Conservation (phyloP, 2,797 vertebrate genomes). For the Paramormyrops hopkinsi region DNA sequence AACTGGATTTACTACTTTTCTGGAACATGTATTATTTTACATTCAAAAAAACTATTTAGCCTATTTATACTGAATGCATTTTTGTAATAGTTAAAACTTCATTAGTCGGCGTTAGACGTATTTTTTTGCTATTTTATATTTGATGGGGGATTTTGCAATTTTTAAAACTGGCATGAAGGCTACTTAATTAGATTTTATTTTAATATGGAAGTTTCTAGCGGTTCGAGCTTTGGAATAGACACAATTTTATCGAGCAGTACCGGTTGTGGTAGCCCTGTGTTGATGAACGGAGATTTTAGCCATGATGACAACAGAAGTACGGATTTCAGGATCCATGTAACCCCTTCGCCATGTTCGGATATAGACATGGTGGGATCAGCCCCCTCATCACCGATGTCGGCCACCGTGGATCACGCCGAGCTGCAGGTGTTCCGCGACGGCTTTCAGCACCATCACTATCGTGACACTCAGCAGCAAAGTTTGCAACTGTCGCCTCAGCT, state of each 20-base stretch:
- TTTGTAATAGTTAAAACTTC: background rate
- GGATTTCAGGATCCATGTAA: slow-evolving; percentile 86
- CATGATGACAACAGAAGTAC: slow-evolving; percentile 69
- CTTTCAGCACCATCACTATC: slow-evolving; percentile 68
- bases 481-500: slow-evolving; percentile 60
- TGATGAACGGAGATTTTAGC: slow-evolving; percentile 72
- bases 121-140: background rate
- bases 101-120: background rate
- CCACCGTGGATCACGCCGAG: slow-evolving; percentile 83
- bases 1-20: slow-evolving; percentile 51
- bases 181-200: slow-evolving; percentile 52
- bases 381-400: slow-evolving; percentile 88
- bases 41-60: background rate
- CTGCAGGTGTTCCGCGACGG: slow-evolving; percentile 74
- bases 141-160: slow-evolving; percentile 32
- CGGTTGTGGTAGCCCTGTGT: slow-evolving; percentile 60
- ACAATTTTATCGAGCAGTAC: slow-evolving; percentile 84
- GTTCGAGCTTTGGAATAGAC: slow-evolving; percentile 96
- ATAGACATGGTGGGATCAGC: slow-evolving; percentile 90
- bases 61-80: slow-evolving; percentile 13
- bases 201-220: slow-evolving; percentile 90
- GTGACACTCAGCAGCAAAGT: slow-evolving; percentile 60
- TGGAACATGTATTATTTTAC: slow-evolving; percentile 24
- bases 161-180: slow-evolving; percentile 55
- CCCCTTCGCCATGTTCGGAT: slow-evolving; percentile 89